Evolutionary conservation across 2,113 vertebrate species (phyloP).

Genomic region (Caracal caracal): DNA sequence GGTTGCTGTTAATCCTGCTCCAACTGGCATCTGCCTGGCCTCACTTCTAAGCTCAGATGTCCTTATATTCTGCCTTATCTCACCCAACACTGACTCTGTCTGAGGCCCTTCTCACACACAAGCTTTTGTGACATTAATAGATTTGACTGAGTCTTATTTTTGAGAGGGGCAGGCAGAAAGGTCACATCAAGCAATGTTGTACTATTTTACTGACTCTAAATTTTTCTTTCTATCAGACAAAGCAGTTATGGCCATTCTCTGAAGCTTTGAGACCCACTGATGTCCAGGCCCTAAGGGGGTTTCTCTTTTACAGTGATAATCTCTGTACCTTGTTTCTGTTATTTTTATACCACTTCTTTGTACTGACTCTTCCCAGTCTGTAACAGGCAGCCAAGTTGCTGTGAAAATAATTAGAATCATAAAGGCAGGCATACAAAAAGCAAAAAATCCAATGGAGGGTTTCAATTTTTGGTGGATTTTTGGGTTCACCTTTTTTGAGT

Average conservation of each 20-base stretch:
- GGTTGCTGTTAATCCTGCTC: background rate
- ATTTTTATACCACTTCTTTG: background rate
- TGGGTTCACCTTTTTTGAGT: background rate
- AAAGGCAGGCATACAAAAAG: background rate
- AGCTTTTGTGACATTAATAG: background rate
- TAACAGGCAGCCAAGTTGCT: background rate
- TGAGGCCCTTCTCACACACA: background rate
- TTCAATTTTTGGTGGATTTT: background rate
- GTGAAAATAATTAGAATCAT: background rate
- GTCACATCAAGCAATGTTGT: background rate
- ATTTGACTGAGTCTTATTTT: background rate
- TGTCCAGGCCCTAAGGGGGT: background rate
- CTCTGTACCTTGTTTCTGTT: background rate
- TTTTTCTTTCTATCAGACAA: background rate
- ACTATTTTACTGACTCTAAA: background rate
- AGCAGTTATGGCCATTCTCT: background rate
- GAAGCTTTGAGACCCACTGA: background rate
- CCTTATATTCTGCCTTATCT: background rate
- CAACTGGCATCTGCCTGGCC: background rate
- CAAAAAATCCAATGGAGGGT: background rate
- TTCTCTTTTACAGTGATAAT: background rate
- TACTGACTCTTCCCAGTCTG: background rate
- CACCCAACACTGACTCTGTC: background rate
- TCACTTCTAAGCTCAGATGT: background rate
- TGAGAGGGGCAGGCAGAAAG: rapidly evolving